phyloP scores from a whole-genome alignment of 2,888 invertebrate genomes.

The Drosophila niveifrons region DNA sequence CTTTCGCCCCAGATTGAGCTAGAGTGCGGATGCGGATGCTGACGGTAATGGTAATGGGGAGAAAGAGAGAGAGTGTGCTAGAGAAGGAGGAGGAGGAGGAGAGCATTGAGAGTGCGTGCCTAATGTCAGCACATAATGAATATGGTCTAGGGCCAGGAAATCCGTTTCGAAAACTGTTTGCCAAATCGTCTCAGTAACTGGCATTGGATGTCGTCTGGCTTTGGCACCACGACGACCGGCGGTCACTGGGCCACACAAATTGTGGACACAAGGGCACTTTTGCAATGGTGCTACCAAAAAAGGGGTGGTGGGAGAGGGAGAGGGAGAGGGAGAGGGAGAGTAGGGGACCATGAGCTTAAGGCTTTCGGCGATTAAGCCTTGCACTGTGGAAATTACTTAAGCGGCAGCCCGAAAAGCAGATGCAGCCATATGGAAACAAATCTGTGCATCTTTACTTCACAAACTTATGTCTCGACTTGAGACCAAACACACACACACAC shows the following conservation, averaged over 20 bases:
- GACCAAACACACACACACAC: neutral
- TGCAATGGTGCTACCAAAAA: constrained; percentile 7
- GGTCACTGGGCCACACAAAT: constrained; percentile 15
- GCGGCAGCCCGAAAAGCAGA: neutral
- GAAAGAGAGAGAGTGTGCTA: neutral
- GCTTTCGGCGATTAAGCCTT: constrained; percentile 17
- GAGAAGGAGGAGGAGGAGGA: neutral
- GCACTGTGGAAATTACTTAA: constrained; percentile 19
- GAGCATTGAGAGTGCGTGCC: constrained; percentile 41
- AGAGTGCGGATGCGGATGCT: constrained; percentile 7
- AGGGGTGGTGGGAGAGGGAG: neutral
- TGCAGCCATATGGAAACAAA: constrained; percentile 17
- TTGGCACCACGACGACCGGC: constrained; percentile 15
- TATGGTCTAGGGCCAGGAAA: constrained; percentile 48
- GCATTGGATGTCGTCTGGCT: constrained; percentile 16
- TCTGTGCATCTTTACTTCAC: constrained; percentile 13
- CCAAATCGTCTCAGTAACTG: constrained; percentile 43
- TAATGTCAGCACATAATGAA: constrained; percentile 66
- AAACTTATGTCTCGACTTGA: constrained; percentile 13
- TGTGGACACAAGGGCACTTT: constrained; percentile 13
- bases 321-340: neutral
- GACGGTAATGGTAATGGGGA: constrained; percentile 8
- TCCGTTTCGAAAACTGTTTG: constrained; percentile 54
- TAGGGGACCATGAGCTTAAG: constrained; percentile 14
- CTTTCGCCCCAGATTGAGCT: constrained; percentile 15